Percentiles rank a stretch among this genome's conserved stretches.
These are phyloP conservation scores for Trachymyrmex cornetzi DNA, from an alignment of 1,140 invertebrate species.

Conservation along the genomic window DNA sequence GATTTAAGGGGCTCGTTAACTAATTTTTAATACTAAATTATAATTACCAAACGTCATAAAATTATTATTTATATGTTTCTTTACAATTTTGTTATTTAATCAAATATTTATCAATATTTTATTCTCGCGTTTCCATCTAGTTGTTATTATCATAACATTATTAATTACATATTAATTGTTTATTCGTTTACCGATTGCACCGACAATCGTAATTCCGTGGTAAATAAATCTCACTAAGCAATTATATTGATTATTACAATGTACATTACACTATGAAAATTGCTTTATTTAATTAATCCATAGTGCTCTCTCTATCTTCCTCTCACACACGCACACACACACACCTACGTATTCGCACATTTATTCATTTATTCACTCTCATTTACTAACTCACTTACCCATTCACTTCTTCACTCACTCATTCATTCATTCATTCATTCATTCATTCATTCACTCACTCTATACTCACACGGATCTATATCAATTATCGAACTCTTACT, in stretches of 20 bases:
- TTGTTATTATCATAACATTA: conserved; percentile 41
- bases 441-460: not conserved
- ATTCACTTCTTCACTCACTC: not conserved
- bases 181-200: conserved; percentile 47
- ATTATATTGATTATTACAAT: conserved; percentile 57
- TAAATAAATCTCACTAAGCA: conserved; percentile 60
- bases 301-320: not conserved
- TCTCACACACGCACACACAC: not conserved
- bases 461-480: not conserved
- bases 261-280: conserved; percentile 57
- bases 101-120: conserved; percentile 23
- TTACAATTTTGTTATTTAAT: not conserved
- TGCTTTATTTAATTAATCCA: conserved; percentile 56
- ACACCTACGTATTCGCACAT: too few relatives aligned
- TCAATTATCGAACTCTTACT: conserved; percentile 9
- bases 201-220: conserved; percentile 53
- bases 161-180: conserved; percentile 61
- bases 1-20: not conserved
- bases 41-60: not conserved
- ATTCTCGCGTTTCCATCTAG: conserved; percentile 5
- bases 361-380: not conserved
- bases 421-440: not conserved
- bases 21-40: not conserved
- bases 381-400: not conserved
- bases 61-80: not conserved